These are phyloP conservation scores for Dione vanillae DNA, from an alignment of 2,888 invertebrate genomes.

Conservation along the genomic window DNA sequence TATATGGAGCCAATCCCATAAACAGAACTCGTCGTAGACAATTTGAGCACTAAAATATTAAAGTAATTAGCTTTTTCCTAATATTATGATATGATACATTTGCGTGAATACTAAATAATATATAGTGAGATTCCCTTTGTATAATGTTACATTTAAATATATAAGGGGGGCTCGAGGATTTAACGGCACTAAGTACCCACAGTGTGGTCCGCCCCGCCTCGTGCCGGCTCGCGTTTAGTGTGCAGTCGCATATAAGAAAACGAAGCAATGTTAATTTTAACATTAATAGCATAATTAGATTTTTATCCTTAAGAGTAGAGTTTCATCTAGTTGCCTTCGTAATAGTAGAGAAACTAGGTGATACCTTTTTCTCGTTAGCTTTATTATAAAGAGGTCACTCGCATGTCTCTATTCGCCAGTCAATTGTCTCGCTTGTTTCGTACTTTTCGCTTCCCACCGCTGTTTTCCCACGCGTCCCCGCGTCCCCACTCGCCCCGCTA, in stretches of 20 bases:
- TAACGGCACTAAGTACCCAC: slow-evolving; percentile 73
- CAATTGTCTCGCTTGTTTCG: slow-evolving; percentile 70
- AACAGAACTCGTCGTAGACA: slow-evolving; percentile 62
- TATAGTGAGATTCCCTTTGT: slow-evolving; percentile 37
- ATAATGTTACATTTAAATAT: slow-evolving; percentile 38
- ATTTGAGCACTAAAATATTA: slow-evolving; percentile 74
- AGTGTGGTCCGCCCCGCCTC: slow-evolving; percentile 52
- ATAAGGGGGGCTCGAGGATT: slow-evolving; percentile 36
- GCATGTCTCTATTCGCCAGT: slow-evolving; percentile 68
- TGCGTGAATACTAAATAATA: slow-evolving; percentile 40
- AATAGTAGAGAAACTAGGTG: slow-evolving; percentile 80
- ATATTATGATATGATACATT: slow-evolving; percentile 52
- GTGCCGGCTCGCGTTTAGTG: slow-evolving; percentile 50
- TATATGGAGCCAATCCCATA: slow-evolving; percentile 67
- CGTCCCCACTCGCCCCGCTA: slow-evolving; percentile 72
- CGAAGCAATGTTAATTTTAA: slow-evolving; percentile 84
- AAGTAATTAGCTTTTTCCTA: slow-evolving; percentile 67
- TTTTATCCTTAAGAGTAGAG: slow-evolving; percentile 83
- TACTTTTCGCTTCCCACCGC: slow-evolving; percentile 47
- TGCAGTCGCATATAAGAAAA: slow-evolving; percentile 67
- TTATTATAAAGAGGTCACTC: slow-evolving; percentile 70
- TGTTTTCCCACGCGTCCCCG: slow-evolving; percentile 53
- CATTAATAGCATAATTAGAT: slow-evolving; percentile 81
- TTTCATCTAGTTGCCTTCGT: slow-evolving; percentile 84
- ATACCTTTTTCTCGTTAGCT: slow-evolving; percentile 81